These are phyloP conservation scores for Petromus typicus DNA, from an alignment of 2,113 vertebrate genomes.

Conservation along the genomic window DNA sequence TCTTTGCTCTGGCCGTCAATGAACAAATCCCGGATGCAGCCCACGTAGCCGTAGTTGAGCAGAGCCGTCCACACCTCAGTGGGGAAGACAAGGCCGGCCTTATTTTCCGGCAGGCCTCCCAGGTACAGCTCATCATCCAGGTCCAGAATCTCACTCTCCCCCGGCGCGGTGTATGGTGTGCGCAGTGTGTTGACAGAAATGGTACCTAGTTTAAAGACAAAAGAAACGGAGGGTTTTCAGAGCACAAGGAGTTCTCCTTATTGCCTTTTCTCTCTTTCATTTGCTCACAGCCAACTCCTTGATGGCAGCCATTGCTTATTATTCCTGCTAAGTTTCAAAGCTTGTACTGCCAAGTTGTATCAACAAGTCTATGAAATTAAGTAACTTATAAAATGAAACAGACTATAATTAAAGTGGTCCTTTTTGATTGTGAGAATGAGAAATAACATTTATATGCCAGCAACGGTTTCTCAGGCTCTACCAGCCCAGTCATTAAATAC, in stretches of 20 bases:
- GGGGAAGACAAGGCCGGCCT: constrained; percentile 95
- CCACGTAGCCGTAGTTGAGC: constrained; percentile 99
- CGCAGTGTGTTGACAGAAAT: constrained; percentile 98
- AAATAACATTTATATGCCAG: neutral
- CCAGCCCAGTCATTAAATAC: neutral
- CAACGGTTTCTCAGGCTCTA: neutral
- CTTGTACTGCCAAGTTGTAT: neutral
- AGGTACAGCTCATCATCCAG: constrained; percentile 97
- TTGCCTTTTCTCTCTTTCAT: neutral
- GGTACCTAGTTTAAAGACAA: constrained; percentile 87
- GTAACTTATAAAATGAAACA: neutral
- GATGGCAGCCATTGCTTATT: neutral
- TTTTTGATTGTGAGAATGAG: neutral
- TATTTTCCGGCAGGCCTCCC: constrained; percentile 97
- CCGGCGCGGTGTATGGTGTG: constrained; percentile 96
- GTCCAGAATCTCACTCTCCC: constrained; percentile 98
- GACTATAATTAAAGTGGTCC: neutral
- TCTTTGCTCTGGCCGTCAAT: constrained; percentile 99
- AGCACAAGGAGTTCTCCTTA: fast-evolving
- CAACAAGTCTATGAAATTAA: neutral
- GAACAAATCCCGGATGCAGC: constrained; percentile 98
- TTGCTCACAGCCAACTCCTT: neutral
- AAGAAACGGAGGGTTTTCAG: constrained; percentile 23
- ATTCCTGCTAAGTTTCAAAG: neutral
- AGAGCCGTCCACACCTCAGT: constrained; percentile 99